A percentile compares a stretch with the other conserved stretches of the same genome.
phyloP scores from a whole-genome alignment of 2,888 invertebrate genomes.

The Aleiodes leptofemur region DNA sequence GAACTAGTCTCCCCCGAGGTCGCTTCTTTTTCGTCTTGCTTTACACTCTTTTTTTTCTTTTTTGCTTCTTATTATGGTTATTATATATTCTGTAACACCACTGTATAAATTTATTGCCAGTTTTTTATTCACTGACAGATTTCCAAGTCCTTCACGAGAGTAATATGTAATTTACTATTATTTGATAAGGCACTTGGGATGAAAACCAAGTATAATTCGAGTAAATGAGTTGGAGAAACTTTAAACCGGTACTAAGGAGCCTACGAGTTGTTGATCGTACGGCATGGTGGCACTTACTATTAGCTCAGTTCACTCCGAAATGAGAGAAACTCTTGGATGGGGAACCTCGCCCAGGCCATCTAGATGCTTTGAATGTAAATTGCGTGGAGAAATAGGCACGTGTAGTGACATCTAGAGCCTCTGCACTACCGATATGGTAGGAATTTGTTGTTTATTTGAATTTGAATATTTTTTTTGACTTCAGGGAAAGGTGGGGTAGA shows the following conservation, averaged over 20 bases:
- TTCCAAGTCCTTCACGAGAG: too few species aligned
- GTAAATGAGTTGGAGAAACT: slow-evolving; percentile 48
- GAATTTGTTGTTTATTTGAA: not conserved
- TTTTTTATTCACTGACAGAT: too few species aligned
- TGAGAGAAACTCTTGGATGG: slow-evolving; percentile 41
- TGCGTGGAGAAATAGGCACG: not conserved
- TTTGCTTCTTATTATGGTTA: not conserved
- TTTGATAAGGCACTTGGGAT: not conserved
- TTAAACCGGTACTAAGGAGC: slow-evolving; percentile 65
- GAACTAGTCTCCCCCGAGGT: slow-evolving; percentile 40
- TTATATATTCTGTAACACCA: not conserved
- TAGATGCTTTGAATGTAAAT: slow-evolving; percentile 48
- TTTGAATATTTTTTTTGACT: not conserved
- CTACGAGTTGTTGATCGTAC: slow-evolving; percentile 63
- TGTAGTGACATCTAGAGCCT: not conserved
- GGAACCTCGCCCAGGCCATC: slow-evolving; percentile 51
- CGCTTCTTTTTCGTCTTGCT: slow-evolving; percentile 32
- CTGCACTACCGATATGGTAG: not conserved
- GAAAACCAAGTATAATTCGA: not conserved
- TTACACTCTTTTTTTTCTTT: slow-evolving; percentile 8
- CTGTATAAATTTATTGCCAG: not conserved
- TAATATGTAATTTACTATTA: not conserved
- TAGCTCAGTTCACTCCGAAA: slow-evolving; percentile 41
- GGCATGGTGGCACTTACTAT: slow-evolving; percentile 68
- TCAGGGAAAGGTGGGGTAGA: too few species aligned